These are phyloP conservation scores for Rhinoderma darwinii DNA, from an alignment of 2,113 vertebrate species.

Conservation along the genomic window DNA sequence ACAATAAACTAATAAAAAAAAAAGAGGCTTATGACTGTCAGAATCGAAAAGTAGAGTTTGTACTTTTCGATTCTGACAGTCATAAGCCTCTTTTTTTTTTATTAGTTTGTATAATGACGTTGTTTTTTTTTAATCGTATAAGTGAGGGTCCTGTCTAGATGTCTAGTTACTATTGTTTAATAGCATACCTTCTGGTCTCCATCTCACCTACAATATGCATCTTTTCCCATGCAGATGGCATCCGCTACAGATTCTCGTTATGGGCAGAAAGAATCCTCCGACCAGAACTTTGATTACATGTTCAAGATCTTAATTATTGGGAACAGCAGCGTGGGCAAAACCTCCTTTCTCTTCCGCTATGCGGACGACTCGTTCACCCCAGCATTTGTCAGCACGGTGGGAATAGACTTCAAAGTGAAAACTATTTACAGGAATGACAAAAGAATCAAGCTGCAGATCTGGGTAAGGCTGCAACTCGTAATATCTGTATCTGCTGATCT, in stretches of 20 bases:
- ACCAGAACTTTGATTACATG: constrained; percentile 90
- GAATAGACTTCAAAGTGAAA: constrained; percentile 92
- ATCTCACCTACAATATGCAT: not conserved
- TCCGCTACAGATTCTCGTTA: constrained; percentile 90
- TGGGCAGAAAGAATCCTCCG: constrained; percentile 86
- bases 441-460: constrained; percentile 89
- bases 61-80: too few species aligned
- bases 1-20: not conserved
- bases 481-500: constrained; percentile 15
- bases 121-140: too few species aligned
- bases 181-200: accelerated
- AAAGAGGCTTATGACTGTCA: too few species aligned
- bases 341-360: constrained; percentile 89
- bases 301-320: constrained; percentile 91
- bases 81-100: too few species aligned
- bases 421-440: constrained; percentile 89
- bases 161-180: constrained; percentile 10
- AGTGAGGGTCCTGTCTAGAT: too few species aligned
- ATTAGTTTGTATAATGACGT: not conserved
- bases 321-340: constrained; percentile 89
- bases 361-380: constrained; percentile 88
- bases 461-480: constrained; percentile 73
- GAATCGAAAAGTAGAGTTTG: too few species aligned
- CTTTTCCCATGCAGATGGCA: constrained; percentile 82
- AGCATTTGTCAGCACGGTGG: constrained; percentile 87